phyloP scores from a whole-genome alignment of 2,113 vertebrate genomes.

The Platysternon megacephalum region DNA sequence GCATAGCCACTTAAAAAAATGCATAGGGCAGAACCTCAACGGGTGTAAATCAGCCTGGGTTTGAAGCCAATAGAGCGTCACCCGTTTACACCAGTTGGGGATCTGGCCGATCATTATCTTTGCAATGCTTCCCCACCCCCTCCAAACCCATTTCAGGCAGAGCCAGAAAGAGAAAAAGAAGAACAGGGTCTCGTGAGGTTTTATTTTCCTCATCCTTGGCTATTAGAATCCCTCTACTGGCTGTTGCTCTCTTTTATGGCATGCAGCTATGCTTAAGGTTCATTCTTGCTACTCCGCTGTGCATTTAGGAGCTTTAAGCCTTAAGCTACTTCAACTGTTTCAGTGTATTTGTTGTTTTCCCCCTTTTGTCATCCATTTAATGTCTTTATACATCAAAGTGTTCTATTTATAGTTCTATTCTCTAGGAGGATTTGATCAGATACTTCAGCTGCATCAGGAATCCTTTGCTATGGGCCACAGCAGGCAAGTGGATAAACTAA shows the following conservation, averaged over 20 bases:
- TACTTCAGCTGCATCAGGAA: neutral
- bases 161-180: neutral
- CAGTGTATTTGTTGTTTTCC: neutral
- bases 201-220: neutral
- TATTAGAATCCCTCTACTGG: accelerated
- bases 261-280: neutral
- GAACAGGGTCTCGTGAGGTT: neutral
- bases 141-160: neutral
- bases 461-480: neutral
- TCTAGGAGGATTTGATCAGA: neutral
- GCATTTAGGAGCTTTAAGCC: accelerated
- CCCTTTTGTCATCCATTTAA: neutral
- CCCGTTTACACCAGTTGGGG: neutral
- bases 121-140: neutral
- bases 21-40: neutral
- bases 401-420: neutral
- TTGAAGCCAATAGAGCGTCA: neutral
- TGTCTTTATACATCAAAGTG: neutral
- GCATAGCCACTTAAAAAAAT: neutral
- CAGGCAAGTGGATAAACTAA: neutral
- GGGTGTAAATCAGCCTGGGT: neutral
- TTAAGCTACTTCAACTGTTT: accelerated
- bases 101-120: neutral
- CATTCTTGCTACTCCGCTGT: neutral
- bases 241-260: accelerated